These are phyloP conservation scores for Ephydatia muelleri DNA, from an alignment of 37 sponge, comb jelly and placozoan species.

Conservation along the genomic window DNA sequence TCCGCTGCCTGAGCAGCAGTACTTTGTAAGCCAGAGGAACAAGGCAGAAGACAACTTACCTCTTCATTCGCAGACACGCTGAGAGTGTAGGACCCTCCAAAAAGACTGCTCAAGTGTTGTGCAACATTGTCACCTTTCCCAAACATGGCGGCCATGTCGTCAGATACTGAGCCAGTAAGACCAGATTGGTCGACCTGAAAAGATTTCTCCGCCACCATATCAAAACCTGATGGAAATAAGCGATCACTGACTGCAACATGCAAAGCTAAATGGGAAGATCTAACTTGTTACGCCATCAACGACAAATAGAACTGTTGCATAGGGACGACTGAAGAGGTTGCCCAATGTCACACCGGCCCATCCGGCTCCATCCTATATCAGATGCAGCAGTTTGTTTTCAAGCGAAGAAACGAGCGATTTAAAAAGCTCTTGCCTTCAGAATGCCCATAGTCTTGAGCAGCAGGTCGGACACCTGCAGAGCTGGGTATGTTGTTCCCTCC, in stretches of 20 bases:
- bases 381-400: not conserved
- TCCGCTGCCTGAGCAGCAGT: slow-evolving; percentile 44
- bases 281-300: slow-evolving; percentile 46
- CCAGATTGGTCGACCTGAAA: slow-evolving; percentile 67
- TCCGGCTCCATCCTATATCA: slow-evolving; percentile 31
- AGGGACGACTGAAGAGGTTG: slow-evolving; percentile 73
- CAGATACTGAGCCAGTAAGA: slow-evolving; percentile 42
- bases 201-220: slow-evolving; percentile 14
- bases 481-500: slow-evolving; percentile 32
- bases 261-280: not conserved
- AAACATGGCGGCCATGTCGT: slow-evolving; percentile 50
- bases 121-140: slow-evolving; percentile 39
- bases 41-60: slow-evolving; percentile 35
- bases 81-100: slow-evolving; percentile 35
- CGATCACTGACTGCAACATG: not conserved
- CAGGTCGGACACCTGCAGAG: slow-evolving; percentile 41
- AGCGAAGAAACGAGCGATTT: not conserved
- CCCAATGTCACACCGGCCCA: slow-evolving; percentile 77
- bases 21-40: not conserved
- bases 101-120: slow-evolving; percentile 41
- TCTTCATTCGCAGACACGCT: slow-evolving; percentile 46
- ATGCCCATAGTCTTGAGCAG: slow-evolving; percentile 86
- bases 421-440: slow-evolving; percentile 26
- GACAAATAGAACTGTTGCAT: slow-evolving; percentile 71
- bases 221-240: slow-evolving; percentile 19